These are phyloP conservation scores for Rhabdophis nuchalis DNA, from an alignment of 2,797 vertebrate species.

Conservation along the genomic window DNA sequence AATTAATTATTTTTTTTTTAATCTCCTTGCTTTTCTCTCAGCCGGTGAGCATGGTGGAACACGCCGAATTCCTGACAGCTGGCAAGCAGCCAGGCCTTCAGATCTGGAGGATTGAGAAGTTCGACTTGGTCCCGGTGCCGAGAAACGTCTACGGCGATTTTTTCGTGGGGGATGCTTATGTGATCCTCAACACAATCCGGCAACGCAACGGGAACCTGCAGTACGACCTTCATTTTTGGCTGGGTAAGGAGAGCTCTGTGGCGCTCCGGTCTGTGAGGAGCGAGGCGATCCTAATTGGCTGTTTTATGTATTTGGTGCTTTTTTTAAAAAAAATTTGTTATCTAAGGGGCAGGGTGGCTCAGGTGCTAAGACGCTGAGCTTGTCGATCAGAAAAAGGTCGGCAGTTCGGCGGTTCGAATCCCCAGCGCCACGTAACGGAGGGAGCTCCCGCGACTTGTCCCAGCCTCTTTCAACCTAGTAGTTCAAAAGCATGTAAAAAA, in stretches of 20 bases:
- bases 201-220: conserved; percentile 88
- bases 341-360: too few relatives aligned
- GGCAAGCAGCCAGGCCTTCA: conserved; percentile 89
- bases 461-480: too few relatives aligned
- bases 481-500: too few relatives aligned
- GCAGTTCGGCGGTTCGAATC: too few relatives aligned
- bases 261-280: neutral
- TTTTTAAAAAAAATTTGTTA: too few relatives aligned
- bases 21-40: conserved; percentile 35
- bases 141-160: conserved; percentile 88
- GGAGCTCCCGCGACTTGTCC: too few relatives aligned
- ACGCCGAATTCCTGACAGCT: conserved; percentile 87
- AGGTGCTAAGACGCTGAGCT: too few relatives aligned
- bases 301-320: too few relatives aligned
- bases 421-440: too few relatives aligned
- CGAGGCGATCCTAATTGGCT: neutral
- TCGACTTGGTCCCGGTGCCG: conserved; percentile 91
- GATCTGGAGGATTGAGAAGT: conserved; percentile 95
- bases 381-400: too few relatives aligned
- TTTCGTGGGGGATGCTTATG: conserved; percentile 91
- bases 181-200: conserved; percentile 92
- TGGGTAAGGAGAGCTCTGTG: conserved; percentile 74
- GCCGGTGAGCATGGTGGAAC: conserved; percentile 85
- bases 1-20: too few relatives aligned
- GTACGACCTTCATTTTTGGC: conserved; percentile 95